phyloP scores from a whole-genome alignment of 1,140 invertebrate species.

The Macrosteles quadrilineatus region DNA sequence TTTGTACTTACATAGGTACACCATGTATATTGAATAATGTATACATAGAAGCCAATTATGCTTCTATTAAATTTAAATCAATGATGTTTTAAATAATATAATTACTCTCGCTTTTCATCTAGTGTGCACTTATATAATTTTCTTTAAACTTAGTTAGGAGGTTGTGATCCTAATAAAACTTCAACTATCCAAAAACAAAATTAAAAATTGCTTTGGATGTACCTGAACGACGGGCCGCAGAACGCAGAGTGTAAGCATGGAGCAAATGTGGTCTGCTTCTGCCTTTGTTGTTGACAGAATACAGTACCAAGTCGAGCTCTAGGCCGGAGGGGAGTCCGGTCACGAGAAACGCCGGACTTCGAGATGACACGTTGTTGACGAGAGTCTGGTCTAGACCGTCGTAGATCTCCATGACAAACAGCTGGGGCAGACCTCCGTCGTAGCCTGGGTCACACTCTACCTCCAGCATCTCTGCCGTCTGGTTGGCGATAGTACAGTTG shows the following conservation, averaged over 20 bases:
- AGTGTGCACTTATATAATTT: no score
- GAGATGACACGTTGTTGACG: constrained; percentile 59
- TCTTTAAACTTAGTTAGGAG: no score
- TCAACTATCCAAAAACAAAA: no score
- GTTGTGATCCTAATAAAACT: no score
- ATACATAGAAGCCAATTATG: no score
- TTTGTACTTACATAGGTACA: no score
- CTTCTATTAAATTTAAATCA: no score
- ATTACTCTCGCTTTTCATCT: no score
- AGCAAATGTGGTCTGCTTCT: constrained; percentile 63
- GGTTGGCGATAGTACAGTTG: constrained; percentile 73
- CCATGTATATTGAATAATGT: no score
- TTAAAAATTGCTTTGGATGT: no score
- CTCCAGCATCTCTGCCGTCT: constrained; percentile 73
- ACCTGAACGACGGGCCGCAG: constrained; percentile 77
- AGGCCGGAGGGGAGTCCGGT: constrained; percentile 63
- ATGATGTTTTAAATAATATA: no score
- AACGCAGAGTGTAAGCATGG: constrained; percentile 71
- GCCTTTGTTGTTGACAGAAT: constrained; percentile 71
- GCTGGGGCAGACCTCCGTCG: constrained; percentile 71
- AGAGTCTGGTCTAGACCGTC: constrained; percentile 55
- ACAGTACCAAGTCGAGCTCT: constrained; percentile 65
- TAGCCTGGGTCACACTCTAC: constrained; percentile 63
- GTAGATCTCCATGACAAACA: constrained; percentile 73
- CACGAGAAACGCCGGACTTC: constrained; percentile 64